Evolutionary conservation across 2,888 invertebrate species (phyloP), one percentile per base, ranked within the genome.

Genomic region (Aphelenchoides bicaudatus): DNA sequence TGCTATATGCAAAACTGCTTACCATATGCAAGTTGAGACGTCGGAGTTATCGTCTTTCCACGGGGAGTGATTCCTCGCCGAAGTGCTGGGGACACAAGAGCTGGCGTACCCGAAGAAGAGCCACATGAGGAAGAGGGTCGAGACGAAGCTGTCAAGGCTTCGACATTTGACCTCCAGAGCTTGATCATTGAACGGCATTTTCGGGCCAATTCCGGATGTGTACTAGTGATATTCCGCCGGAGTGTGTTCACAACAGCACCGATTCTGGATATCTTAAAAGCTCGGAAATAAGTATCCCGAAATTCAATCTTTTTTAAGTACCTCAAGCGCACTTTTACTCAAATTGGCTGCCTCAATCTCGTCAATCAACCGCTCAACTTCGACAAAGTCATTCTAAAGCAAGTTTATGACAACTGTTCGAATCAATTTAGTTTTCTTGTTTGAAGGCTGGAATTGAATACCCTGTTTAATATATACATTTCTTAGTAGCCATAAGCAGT

Each of bases 181-280:
- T 76, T 75, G 65, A 76, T 76, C 43, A 76, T 58, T 10, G 58
- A 62, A 27, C 76, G 65, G 50, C 73, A 72, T 51, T 60, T 60
- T 52, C 67, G 67, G 29, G 70, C 60, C 8, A 75, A 49, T 23
- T 64, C 58, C 10, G 76, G 74, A 64, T 64, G 63, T 38, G 64
- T 52, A 28, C 70, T 68, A 19, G 62, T 61, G 23, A 65, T 66
- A 31, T 63, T 59, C 38, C 62, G 68, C n/a, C 76, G 67, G 5
- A 75, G 56, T 28, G 70, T 66, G 58, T 76, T 76, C 31, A 76
- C 71, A 6, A 48, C 49, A 23, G 65, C 68, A 29, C 75, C 76
- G 46, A 76, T 63, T 0, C 75, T 69, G 5, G 76, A 71, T 39
- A 56, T 55, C 75, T 75, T 62, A 55, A 74, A 62, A n/a, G n/a